phyloP scores from a whole-genome alignment of 2,113 vertebrate genomes.

The Nestor notabilis region DNA sequence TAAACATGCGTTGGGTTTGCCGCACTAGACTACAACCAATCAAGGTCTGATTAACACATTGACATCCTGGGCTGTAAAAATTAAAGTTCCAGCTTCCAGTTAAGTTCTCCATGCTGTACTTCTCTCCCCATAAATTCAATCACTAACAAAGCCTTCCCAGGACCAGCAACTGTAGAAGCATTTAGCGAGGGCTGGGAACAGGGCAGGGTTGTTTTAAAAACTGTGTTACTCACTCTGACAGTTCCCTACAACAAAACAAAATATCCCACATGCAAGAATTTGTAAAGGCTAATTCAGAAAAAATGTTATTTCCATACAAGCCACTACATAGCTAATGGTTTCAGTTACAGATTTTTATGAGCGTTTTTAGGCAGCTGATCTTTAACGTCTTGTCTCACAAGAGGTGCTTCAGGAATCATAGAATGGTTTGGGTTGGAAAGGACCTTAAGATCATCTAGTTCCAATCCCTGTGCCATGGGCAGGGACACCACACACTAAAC shows the following conservation, averaged over 20 bases:
- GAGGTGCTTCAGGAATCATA: neutral
- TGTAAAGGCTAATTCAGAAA: constrained; percentile 29
- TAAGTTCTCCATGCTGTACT: neutral
- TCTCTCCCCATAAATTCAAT: neutral
- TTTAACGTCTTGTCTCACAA: neutral
- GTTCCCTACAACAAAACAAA: constrained; percentile 37
- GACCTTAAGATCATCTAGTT: no score
- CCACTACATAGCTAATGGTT: neutral
- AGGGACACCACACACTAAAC: no score
- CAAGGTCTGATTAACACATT: neutral
- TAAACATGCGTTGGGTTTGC: neutral
- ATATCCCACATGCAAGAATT: constrained; percentile 38
- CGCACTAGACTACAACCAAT: neutral
- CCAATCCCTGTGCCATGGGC: no score
- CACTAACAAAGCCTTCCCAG: neutral
- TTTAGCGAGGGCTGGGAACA: neutral
- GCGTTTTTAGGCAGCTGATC: neutral
- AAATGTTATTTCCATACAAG: constrained; percentile 15
- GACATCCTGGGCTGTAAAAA: neutral
- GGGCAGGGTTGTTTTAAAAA: constrained; percentile 39
- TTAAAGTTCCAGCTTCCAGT: neutral
- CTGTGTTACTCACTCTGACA: constrained; percentile 35
- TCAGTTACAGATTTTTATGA: neutral
- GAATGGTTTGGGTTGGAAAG: no score
- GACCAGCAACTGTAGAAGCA: neutral